A percentile compares a stretch with the other conserved stretches of the same genome.
These are phyloP conservation scores for Scartelaos histophorus DNA, from an alignment of 2,113 vertebrate species.

Conservation along the genomic window DNA sequence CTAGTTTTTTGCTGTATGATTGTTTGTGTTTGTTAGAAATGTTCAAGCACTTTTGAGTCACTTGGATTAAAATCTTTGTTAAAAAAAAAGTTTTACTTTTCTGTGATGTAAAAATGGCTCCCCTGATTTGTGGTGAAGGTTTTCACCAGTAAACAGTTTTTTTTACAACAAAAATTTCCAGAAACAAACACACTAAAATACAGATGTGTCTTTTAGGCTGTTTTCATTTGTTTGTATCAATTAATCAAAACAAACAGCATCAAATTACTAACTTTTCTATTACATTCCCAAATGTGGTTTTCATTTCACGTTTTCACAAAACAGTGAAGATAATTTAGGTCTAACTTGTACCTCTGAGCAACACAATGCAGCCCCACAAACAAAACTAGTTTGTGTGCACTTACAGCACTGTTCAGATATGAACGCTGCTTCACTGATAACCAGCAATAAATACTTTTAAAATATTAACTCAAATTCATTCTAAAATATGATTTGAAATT, in stretches of 20 bases:
- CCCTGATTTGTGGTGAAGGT: background rate
- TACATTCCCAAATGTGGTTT: background rate
- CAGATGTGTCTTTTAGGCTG: too few relatives aligned
- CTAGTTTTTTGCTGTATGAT: constrained; percentile 25
- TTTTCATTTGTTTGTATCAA: background rate
- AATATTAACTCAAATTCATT: background rate
- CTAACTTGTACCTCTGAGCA: background rate
- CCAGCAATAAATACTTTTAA: background rate
- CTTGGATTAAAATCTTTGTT: constrained; percentile 55
- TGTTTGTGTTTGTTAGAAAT: constrained; percentile 39
- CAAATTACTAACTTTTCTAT: background rate
- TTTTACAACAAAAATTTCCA: background rate
- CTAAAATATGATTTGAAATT: background rate
- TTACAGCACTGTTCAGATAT: background rate
- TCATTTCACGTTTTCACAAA: background rate
- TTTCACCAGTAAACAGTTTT: background rate
- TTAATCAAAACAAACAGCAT: background rate
- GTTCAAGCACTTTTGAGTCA: constrained; percentile 57
- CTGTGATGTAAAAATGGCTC: background rate
- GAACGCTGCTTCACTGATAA: background rate
- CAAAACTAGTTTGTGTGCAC: background rate
- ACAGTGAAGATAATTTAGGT: background rate
- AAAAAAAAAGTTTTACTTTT: background rate
- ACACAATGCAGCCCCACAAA: background rate
- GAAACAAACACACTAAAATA: background rate